Conservation (phyloP, 1,140 invertebrate species). For the Chrysoperla carnea region DNA sequence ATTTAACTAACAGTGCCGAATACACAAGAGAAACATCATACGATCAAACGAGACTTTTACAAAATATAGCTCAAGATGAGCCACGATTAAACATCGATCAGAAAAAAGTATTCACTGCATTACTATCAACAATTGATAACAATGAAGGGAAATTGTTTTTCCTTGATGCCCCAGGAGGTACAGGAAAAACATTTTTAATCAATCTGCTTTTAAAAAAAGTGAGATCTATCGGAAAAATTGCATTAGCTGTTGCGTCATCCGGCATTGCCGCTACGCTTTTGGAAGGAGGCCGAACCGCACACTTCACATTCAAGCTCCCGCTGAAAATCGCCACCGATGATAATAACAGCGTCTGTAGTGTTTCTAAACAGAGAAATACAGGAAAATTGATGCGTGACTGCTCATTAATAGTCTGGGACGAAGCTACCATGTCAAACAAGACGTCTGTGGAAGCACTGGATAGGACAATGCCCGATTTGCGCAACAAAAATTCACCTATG, state of each 20-base stretch:
- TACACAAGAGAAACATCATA: no score
- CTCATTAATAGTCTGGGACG: slow-evolving; percentile 6
- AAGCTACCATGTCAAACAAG: slow-evolving; percentile 10
- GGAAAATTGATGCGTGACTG: background rate
- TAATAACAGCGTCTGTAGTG: background rate
- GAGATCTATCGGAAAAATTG: slow-evolving; percentile 6
- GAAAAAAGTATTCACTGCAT: slow-evolving; percentile 1
- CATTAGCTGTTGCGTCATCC: slow-evolving; percentile 20
- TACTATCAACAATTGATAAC: slow-evolving; percentile 4
- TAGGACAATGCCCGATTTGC: slow-evolving; percentile 5
- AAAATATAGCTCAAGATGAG: slow-evolving; percentile 4
- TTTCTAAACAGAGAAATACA: no score
- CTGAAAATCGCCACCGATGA: background rate
- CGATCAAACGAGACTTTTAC: slow-evolving; percentile 1
- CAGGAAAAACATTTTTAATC: slow-evolving; percentile 5
- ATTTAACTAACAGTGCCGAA: no score
- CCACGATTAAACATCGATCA: slow-evolving; percentile 1
- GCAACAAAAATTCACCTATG: slow-evolving; percentile 8
- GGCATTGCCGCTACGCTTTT: slow-evolving; percentile 30
- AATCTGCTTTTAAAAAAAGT: slow-evolving; percentile 5
- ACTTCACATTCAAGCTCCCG: slow-evolving; percentile 27
- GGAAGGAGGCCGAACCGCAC: slow-evolving; percentile 25
- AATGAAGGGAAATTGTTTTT: slow-evolving; percentile 4
- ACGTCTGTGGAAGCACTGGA: slow-evolving; percentile 11
- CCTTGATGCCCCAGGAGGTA: slow-evolving; percentile 4